These are phyloP conservation scores for Andrena bicolor DNA, from an alignment of 2,888 invertebrate genomes.

Conservation along the genomic window DNA sequence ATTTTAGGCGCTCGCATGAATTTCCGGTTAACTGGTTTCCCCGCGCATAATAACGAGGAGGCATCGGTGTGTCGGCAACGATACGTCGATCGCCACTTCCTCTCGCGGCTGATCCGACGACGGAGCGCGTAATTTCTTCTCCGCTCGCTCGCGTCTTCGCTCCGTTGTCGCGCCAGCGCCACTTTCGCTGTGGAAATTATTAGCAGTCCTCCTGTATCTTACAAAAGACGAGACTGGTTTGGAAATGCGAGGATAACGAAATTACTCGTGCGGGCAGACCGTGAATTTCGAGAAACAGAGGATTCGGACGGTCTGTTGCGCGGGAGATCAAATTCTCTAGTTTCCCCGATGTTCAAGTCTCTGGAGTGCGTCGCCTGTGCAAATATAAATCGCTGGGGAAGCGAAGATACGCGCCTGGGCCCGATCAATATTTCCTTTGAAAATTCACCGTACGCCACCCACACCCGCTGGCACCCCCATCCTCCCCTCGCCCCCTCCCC, in stretches of 20 bases:
- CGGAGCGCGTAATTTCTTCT: slow-evolving; percentile 13
- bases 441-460: slow-evolving; percentile 33
- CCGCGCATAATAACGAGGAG: slow-evolving; percentile 34
- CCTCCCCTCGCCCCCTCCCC: neutral
- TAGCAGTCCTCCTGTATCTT: neutral
- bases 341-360: slow-evolving; percentile 33
- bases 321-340: slow-evolving; percentile 38
- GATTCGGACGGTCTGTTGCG: slow-evolving; percentile 2
- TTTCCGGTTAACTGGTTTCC: slow-evolving; percentile 38
- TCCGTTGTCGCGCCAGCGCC: neutral
- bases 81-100: neutral
- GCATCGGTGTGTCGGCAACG: neutral
- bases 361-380: slow-evolving; percentile 38
- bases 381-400: slow-evolving; percentile 55
- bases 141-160: neutral
- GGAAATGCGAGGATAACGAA: slow-evolving; percentile 49
- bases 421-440: slow-evolving; percentile 65
- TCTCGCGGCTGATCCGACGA: neutral
- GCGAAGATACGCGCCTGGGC: slow-evolving; percentile 38
- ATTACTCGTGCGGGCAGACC: slow-evolving; percentile 15
- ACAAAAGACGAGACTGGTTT: slow-evolving; percentile 44
- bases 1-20: slow-evolving; percentile 41
- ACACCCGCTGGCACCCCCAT: neutral
- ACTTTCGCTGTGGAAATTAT: slow-evolving; percentile 16
- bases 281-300: neutral